phyloP scores from a whole-genome alignment of 2,797 vertebrate genomes.

The Acanthurus tractus region DNA sequence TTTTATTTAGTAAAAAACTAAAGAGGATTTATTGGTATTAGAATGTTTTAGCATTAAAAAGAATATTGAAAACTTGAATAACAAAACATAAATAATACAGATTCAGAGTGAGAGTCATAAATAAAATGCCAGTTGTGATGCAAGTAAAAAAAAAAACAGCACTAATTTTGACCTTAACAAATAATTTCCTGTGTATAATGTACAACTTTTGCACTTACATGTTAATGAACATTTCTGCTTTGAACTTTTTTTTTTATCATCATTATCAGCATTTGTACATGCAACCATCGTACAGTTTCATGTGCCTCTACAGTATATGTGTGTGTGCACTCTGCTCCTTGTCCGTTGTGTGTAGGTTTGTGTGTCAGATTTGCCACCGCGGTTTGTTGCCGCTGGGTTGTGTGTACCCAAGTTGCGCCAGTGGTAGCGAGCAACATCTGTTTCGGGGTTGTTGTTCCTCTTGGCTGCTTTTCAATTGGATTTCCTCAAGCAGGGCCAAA shows the following conservation, averaged over 20 bases:
- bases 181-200: not conserved
- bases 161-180: not conserved
- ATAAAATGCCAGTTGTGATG: not conserved
- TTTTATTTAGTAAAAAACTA: not conserved
- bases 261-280: no score
- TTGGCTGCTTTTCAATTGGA: slow-evolving; percentile 99
- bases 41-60: not conserved
- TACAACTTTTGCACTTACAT: not conserved
- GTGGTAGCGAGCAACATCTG: slow-evolving; percentile 94
- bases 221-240: not conserved
- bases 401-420: slow-evolving; percentile 87
- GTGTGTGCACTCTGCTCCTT: slow-evolving; percentile 17
- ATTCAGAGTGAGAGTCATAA: not conserved
- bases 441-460: slow-evolving; percentile 98
- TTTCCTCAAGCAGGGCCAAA: slow-evolving; percentile 98
- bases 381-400: slow-evolving; percentile 77
- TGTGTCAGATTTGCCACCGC: slow-evolving; percentile 73
- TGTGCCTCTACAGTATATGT: slow-evolving; percentile 12
- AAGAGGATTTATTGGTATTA: not conserved
- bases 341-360: slow-evolving; percentile 46
- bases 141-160: not conserved
- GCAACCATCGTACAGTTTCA: slow-evolving; percentile 10
- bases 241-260: not conserved
- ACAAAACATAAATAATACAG: not conserved
- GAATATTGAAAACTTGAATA: not conserved